Base-by-base conservation (phyloP, 2,888 invertebrate genomes). In the Branchellion lobata region DNA sequence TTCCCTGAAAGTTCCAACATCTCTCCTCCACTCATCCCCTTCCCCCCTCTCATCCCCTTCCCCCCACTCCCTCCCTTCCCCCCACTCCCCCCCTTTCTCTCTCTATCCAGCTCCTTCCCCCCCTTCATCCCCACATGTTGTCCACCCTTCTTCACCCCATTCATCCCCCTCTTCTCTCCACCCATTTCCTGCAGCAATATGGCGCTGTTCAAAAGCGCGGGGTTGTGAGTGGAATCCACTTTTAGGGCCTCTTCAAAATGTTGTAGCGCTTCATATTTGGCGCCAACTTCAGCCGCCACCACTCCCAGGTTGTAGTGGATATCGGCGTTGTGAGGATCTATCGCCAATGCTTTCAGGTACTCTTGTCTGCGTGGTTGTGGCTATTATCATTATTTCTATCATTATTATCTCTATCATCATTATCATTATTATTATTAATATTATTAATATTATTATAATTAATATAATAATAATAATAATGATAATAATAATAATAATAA, bases 151-250 rank as follows among this genome's bases (percentile, higher is more conserved):
- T n/a, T n/a, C n/a, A n/a, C n/a, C 86, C 92, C 92, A 80, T 94
- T 90, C 80, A 93, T 88, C 84, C 93, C 93, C 0, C 92, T 91
- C 0, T 93, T 91, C 0, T 94, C 94, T 0, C 94, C 94, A 24
- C 14, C 61, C 79, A 93, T 89, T 88, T 96, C 96, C 89, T 96
- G 96, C 83, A 96, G 90, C 76, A 97, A 89, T 85, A 96, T 95
- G 40, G 96, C 97, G 0, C 96, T 96, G 89, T 97, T 97, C 76
- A 96, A 90, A 81, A 97, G 89, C 0, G 96, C 95, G 87, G 95
- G 95, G 85, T 88, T 94, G 86, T 97, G 97, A 83, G 96, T 94
- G 0, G 96, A 96, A 88, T 96, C 94, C 84, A 94, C 90, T 86
- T 94, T 93, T 75, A 97, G 89, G 0, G 97, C 96, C 88, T 94